Conservation (phyloP, 2,113 vertebrate genomes). For the Cygnus atratus region DNA sequence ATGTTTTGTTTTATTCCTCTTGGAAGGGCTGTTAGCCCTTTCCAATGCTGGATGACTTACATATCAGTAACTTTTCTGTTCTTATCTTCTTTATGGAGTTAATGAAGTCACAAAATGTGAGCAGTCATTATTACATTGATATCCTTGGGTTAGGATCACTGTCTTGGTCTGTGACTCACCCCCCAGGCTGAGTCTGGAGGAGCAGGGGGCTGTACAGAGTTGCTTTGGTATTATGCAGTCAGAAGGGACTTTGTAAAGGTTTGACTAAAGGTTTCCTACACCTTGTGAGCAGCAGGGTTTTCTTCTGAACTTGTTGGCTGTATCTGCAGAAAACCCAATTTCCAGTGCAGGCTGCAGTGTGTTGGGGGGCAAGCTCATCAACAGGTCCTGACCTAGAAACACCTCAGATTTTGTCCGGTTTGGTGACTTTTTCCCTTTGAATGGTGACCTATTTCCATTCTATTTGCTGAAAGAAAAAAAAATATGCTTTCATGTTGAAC, state of each 20-base stretch:
- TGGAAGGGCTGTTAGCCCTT: not conserved
- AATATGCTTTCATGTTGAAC: not conserved
- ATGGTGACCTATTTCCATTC: not conserved
- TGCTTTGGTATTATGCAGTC: not conserved
- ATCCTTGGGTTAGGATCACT: not conserved
- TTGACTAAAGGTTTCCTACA: not conserved
- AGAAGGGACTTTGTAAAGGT: not conserved
- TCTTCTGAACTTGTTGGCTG: not conserved
- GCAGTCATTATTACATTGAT: not conserved
- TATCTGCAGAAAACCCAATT: not conserved
- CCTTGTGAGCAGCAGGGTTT: not conserved
- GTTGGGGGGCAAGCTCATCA: not conserved
- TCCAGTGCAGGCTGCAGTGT: not conserved
- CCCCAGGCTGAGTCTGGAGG: not conserved
- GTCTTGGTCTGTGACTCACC: not conserved
- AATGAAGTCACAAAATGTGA: not conserved
- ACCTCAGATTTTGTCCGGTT: not conserved
- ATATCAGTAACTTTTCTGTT: not conserved
- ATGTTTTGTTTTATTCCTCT: too few relatives aligned
- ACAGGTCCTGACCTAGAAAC: not conserved
- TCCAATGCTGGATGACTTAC: not conserved
- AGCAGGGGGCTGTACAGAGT: not conserved
- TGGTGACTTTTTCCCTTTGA: not conserved
- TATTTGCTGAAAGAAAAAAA: not conserved
- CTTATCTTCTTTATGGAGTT: not conserved